Percentiles rank a stretch among this genome's conserved stretches.
Evolutionary conservation across 2,113 vertebrate species (phyloP).

Genomic region (Prionailurus bengalensis): DNA sequence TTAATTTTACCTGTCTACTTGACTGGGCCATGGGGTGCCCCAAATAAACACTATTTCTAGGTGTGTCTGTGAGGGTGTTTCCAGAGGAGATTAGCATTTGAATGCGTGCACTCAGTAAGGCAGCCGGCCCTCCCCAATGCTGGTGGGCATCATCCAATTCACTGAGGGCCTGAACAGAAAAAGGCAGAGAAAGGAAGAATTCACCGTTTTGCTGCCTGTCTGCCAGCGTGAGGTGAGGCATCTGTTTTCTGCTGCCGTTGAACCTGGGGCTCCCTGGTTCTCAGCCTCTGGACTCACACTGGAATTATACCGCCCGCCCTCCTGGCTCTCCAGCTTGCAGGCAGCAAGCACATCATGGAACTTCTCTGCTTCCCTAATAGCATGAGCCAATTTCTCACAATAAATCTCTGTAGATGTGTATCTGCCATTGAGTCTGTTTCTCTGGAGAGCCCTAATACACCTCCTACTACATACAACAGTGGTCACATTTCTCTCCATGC

Average conservation of each 20-base stretch:
- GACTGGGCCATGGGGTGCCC: background rate
- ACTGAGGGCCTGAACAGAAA: background rate
- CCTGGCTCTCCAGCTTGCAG: background rate
- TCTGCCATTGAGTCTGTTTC: background rate
- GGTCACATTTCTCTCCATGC: background rate
- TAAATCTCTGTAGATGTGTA: background rate
- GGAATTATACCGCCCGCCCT: background rate
- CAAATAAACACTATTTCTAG: background rate
- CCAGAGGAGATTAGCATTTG: background rate
- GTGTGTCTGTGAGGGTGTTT: background rate
- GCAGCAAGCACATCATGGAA: background rate
- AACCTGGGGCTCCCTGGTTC: background rate
- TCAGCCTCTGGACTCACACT: background rate
- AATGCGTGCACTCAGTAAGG: background rate
- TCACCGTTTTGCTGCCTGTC: background rate
- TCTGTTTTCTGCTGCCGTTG: background rate
- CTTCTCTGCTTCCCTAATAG: background rate
- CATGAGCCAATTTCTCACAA: background rate
- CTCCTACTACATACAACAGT: background rate
- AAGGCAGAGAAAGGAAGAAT: background rate
- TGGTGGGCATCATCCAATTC: background rate
- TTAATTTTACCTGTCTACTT: background rate
- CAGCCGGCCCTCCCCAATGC: background rate
- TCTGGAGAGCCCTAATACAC: background rate
- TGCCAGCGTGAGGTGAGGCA: background rate